These are phyloP conservation scores for Hephaestus fuliginosus DNA, from an alignment of 2,797 vertebrate genomes.

Conservation along the genomic window DNA sequence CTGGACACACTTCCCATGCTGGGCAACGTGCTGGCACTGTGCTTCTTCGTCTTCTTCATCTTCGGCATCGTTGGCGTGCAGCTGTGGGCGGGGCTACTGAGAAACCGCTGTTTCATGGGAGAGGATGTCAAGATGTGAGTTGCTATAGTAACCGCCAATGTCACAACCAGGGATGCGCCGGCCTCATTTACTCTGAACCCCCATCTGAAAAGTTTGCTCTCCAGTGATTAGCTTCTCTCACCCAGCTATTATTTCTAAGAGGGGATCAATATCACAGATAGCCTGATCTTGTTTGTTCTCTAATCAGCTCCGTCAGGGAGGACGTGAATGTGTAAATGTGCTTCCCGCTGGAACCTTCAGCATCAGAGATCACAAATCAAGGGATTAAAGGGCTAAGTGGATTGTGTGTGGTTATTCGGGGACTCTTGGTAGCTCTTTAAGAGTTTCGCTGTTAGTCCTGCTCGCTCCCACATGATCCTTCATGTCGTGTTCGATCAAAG, in stretches of 20 bases:
- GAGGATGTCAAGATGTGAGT: slow-evolving; percentile 91
- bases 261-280: slow-evolving; percentile 50
- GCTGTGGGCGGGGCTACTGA: slow-evolving; percentile 96
- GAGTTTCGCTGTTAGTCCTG: slow-evolving; percentile 16
- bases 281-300: slow-evolving; percentile 52
- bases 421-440: slow-evolving; percentile 12
- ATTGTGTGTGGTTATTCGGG: slow-evolving; percentile 22
- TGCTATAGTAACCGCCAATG: slow-evolving; percentile 56
- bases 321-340: slow-evolving; percentile 27
- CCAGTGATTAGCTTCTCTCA: slow-evolving; percentile 46
- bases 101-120: slow-evolving; percentile 96
- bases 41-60: slow-evolving; percentile 99
- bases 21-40: slow-evolving; percentile 95
- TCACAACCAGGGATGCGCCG: slow-evolving; percentile 15
- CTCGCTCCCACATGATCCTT: slow-evolving; percentile 26
- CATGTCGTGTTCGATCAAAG: slow-evolving; percentile 35
- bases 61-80: slow-evolving; percentile 97
- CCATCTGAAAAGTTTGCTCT: slow-evolving; percentile 53
- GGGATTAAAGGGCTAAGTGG: slow-evolving; percentile 39
- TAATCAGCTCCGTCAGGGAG: slow-evolving; percentile 42
- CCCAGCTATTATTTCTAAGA: slow-evolving; percentile 52
- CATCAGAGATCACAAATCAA: slow-evolving; percentile 50
- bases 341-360: slow-evolving; percentile 32
- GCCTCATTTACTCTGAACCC: slow-evolving; percentile 46
- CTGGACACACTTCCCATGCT: slow-evolving; percentile 98